Base-by-base conservation (phyloP, 2,113 vertebrate genomes). In the Erinaceus europaeus region DNA sequence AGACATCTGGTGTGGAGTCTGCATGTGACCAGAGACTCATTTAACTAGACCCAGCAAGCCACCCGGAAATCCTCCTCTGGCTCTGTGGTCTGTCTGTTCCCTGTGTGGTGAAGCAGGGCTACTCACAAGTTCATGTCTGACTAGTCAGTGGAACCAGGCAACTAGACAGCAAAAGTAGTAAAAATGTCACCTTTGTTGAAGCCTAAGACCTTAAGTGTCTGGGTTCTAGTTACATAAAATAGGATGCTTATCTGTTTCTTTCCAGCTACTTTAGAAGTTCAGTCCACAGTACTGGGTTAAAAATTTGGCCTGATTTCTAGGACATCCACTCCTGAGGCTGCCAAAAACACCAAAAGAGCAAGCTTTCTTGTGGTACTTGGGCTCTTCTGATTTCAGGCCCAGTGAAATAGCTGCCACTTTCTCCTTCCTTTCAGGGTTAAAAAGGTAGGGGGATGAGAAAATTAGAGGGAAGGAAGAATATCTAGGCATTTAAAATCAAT, bases 21-120 rank as follows among this genome's bases (percentile, higher is more conserved):
- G 90, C 79, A 93, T 92, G 76, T 92, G 95, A 93, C 87, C 89
- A 90, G 90, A 94, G 83, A 86, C 94, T 93, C 59, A 21, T 95
- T 96, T 93, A 90, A 44, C 40, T 2, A 50, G 93, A 96, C 79
- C 82, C 34, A 93, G 84, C 0, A 20, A 91, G 80, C 88, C 93
- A 93, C 82, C 86, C 85, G 90, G 88, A 96, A 95, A 95, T 96
- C 92, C 91, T 95, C 90, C 95, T 95, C 95, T 95, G 94, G 92
- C 94, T 95, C 94, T 52, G 83, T 25, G 80, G 86, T 95, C 2
- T 94, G 87, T 90, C 84, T 95, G 15, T 94, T 65, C 85, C 93
- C 92, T 25, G 94, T 57, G 72, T 88, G 90, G 62, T 88, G 62
- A 75, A 27, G 79, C 80, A 72, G 62, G 90, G 82, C 77, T 23